phyloP scores from a whole-genome alignment of 2,797 vertebrate genomes.

The Acipenser ruthenus region DNA sequence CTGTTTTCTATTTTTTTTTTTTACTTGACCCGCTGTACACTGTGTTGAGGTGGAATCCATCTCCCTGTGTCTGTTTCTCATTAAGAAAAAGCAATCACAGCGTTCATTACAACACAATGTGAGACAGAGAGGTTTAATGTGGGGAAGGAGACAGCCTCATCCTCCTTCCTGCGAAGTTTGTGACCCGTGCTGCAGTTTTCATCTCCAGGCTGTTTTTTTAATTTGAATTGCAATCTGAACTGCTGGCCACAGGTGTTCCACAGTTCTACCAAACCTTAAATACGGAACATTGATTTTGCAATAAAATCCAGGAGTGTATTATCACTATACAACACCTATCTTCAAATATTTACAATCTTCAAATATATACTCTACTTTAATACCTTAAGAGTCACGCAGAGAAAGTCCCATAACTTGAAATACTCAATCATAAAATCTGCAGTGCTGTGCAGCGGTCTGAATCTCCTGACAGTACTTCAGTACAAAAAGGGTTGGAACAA shows the following conservation, averaged over 20 bases:
- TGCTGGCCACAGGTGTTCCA: background rate
- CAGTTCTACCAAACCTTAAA: too few relatives aligned
- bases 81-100: slow-evolving; percentile 30
- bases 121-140: slow-evolving; percentile 26
- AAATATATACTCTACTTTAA: too few relatives aligned
- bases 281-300: too few relatives aligned
- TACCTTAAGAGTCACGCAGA: too few relatives aligned
- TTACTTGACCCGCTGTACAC: slow-evolving; percentile 20
- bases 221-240: slow-evolving; percentile 26
- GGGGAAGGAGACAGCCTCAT: slow-evolving; percentile 13
- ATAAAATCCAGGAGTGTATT: too few relatives aligned
- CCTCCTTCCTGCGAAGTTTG: slow-evolving; percentile 18
- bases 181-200: slow-evolving; percentile 29
- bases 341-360: too few relatives aligned
- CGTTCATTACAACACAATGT: slow-evolving; percentile 26
- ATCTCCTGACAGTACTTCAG: too few relatives aligned
- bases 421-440: too few relatives aligned
- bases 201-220: slow-evolving; percentile 22
- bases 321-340: too few relatives aligned
- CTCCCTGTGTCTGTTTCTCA: slow-evolving; percentile 27
- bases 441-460: too few relatives aligned
- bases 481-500: too few relatives aligned
- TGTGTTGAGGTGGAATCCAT: slow-evolving; percentile 22
- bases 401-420: too few relatives aligned
- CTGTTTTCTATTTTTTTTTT: slow-evolving; percentile 18